These are phyloP conservation scores for Anaspis maculata DNA, from an alignment of 2,888 invertebrate genomes.

Conservation along the genomic window DNA sequence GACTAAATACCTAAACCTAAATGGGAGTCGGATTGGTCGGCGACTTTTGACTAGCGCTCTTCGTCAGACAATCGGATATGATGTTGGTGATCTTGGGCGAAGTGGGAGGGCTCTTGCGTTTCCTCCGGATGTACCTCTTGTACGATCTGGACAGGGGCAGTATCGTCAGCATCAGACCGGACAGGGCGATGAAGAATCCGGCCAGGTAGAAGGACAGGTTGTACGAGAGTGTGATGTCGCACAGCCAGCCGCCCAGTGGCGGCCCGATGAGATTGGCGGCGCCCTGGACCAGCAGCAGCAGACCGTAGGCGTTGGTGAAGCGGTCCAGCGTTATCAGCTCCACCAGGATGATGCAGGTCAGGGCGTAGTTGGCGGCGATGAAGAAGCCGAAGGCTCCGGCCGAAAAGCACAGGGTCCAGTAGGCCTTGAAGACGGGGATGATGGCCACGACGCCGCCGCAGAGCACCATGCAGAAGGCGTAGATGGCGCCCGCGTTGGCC, in stretches of 20 bases:
- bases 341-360: conserved; percentile 84
- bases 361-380: conserved; percentile 86
- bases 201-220: conserved; percentile 74
- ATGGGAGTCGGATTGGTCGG: too few species aligned
- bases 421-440: conserved; percentile 54
- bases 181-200: conserved; percentile 69
- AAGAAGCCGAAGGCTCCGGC: conserved; percentile 81
- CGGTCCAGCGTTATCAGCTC: conserved; percentile 83
- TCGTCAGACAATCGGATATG: too few species aligned
- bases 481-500: conserved; percentile 69
- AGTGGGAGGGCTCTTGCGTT: too few species aligned
- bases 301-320: conserved; percentile 86
- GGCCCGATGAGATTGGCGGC: conserved; percentile 85
- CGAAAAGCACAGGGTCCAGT: conserved; percentile 52
- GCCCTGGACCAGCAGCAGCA: conserved; percentile 81
- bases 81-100: too few species aligned
- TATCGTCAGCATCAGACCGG: conserved; percentile 55
- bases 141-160: conserved; percentile 36
- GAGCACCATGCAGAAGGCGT: conserved; percentile 69
- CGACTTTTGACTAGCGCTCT: too few species aligned
- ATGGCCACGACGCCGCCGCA: conserved; percentile 60
- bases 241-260: conserved; percentile 79
- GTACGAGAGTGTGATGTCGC: conserved; percentile 69
- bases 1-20: too few species aligned
- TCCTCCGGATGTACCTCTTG: too few species aligned